Percentiles rank a stretch among this genome's conserved stretches.
Conservation (phyloP, 2,797 vertebrate genomes). For the Sebastes nivosus region DNA sequence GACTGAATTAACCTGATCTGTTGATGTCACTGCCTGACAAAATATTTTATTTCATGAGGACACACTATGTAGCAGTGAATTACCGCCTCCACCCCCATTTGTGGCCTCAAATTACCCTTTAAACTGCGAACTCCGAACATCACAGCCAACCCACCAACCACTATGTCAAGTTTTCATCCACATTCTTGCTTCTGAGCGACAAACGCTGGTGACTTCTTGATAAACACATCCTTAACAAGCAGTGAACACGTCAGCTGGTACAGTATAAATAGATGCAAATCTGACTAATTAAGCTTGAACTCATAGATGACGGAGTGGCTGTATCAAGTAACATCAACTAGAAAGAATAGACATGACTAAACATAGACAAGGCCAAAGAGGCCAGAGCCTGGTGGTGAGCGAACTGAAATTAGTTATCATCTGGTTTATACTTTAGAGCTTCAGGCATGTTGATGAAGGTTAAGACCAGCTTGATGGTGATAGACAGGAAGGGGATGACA, state of each 20-base stretch:
- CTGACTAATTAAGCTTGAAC: constrained; percentile 71
- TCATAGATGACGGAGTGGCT: constrained; percentile 53
- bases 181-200: constrained; percentile 30
- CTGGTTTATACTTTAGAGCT: constrained; percentile 22
- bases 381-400: not conserved
- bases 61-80: constrained; percentile 21
- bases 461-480: constrained; percentile 13
- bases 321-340: constrained; percentile 66
- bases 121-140: constrained; percentile 31
- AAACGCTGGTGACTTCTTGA: constrained; percentile 38
- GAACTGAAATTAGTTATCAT: constrained; percentile 37
- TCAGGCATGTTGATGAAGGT: constrained; percentile 20
- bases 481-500: not conserved
- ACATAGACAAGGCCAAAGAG: constrained; percentile 56
- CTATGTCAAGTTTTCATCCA: constrained; percentile 15
- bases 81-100: constrained; percentile 31
- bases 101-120: constrained; percentile 45
- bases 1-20: constrained; percentile 20
- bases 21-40: constrained; percentile 4
- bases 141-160: constrained; percentile 29
- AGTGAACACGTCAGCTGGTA: constrained; percentile 67
- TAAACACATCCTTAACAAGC: constrained; percentile 67
- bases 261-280: constrained; percentile 70
- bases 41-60: constrained; percentile 17
- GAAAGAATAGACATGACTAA: constrained; percentile 72